Base-by-base conservation (phyloP, 2,888 invertebrate genomes). In the Lissocephala sabroskyi region DNA sequence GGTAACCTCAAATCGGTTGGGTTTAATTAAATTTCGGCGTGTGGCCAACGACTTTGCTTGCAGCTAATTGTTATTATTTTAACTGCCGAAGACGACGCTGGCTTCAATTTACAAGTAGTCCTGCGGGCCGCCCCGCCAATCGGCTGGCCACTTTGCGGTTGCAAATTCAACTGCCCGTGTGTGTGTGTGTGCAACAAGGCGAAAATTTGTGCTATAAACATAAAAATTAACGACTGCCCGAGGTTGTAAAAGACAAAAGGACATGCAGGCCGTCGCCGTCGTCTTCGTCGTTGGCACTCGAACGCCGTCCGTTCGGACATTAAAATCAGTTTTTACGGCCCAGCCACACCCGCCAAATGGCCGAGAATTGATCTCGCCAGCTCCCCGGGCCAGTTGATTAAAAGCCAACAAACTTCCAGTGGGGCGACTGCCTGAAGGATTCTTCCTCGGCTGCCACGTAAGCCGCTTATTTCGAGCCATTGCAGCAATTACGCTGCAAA, bases 151-250 rank as follows among this genome's bases (percentile, higher is more conserved):
- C 43, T 57, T 56, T 57, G 56, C 52, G 56, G 57, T 57, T 56
- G 49, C 35, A 51, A 56, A 51, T 56, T 56, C 56, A 44, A 10
- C 2, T 30, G 45, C 16, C 13, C 40, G 53, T 41, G 48, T 29
- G 43, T 40, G 39, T 41, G 62, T 59, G 68, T 78, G 74, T 76
- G 73, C 78, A 70, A 45, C 63, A 67, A 64, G 61, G 68, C 75
- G 65, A 63, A 70, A 79, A 66, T 68, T 65, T 68, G 54, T 45
- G 73, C 70, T 62, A 79, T 78, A 78, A 78, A 77, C 77, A 80
- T 80, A 80, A 80, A 80, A 80, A 74, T 80, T 80, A 80, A 80
- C 66, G 79, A 73, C 76, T 66, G 71, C 59, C 58, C 70, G 75
- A 74, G 74, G 73, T 68, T 79, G 73, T 80, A 73, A 80, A 80